Evolutionary conservation across 2,888 invertebrate genomes (phyloP).

Genomic region (Anthrax anthrax): DNA sequence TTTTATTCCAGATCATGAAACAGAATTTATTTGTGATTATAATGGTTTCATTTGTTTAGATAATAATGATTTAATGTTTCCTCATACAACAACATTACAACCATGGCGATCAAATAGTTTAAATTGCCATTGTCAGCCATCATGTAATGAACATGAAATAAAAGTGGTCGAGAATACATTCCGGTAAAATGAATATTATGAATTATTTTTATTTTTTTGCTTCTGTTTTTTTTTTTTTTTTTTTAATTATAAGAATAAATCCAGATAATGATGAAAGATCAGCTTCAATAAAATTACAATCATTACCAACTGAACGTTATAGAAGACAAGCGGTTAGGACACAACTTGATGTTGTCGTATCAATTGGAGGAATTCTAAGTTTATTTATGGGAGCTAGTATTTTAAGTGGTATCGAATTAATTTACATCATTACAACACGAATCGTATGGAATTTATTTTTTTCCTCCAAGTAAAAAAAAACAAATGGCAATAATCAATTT

Average conservation of each 20-base stretch:
- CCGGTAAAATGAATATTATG: conserved; percentile 1
- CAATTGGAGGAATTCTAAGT: conserved; percentile 44
- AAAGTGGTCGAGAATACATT: conserved; percentile 25
- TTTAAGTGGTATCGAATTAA: conserved; percentile 42
- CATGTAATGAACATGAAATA: conserved; percentile 54
- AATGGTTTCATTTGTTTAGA: conserved; percentile 49
- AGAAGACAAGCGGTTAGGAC: conserved; percentile 36
- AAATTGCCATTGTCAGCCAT: conserved; percentile 50
- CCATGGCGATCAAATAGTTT: conserved; percentile 44
- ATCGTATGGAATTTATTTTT: neutral
- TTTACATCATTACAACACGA: conserved; percentile 38
- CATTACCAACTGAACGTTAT: conserved; percentile 33
- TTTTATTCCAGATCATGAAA: conserved; percentile 10
- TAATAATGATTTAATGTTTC: conserved; percentile 34
- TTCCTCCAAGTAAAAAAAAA: neutral
- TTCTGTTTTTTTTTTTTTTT: neutral
- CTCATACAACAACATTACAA: conserved; percentile 38
- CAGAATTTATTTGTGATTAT: conserved; percentile 38
- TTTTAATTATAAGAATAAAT: neutral
- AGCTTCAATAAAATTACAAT: conserved; percentile 16
- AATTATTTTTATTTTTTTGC: neutral
- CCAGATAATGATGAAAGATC: neutral
- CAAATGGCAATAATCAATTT: too few species aligned
- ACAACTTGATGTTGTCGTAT: conserved; percentile 36
- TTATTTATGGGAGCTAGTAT: conserved; percentile 46